Base-by-base conservation (phyloP, 2,113 vertebrate genomes). In the Mastomys coucha region DNA sequence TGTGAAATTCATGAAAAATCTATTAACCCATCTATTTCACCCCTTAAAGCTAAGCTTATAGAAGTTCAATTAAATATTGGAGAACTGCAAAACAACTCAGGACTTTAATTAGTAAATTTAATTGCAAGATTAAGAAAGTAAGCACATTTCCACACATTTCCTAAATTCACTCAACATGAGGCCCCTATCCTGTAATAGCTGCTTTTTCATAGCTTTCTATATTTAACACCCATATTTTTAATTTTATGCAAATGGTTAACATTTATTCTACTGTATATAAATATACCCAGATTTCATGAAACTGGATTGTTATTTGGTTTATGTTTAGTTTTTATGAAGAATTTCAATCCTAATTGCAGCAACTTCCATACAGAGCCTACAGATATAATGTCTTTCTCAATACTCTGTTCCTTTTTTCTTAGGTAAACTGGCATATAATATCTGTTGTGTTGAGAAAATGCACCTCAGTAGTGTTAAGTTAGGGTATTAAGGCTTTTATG, bases 31-130 rank as follows among this genome's bases (percentile, higher is more conserved):
- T 24, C 10, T 91, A 56, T 96, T 91, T 91, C 51, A 76, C 53
- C 39, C 3, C 3, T 72, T 63, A 39, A 20, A 69, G 26, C 42
- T 87, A 89, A 77, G n/a, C 39, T 89, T 95, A 65, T 10, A 73
- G 58, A 91, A 95, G 22, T 90, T 91, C 42, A 96, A 22, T 94
- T 91, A 75, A 81, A 10, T 67, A 85, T 22, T 81, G n/a, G 65
- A 89, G 8, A 95, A 97, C 80, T 92, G 56, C 39, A 97, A 91
- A 96, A 39, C 76, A 76, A 58, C 56, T 90, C 11, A 72, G n/a
- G 20, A 67, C 14, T 91, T 93, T 96, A 94, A 96, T 75, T 88
- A 93, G 80, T 91, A 45, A 20, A 1, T 73, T 95, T 94, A 96
- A 96, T 36, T 93, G 12, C 2, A 95, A 96, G 45, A 96, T 76